Evolutionary conservation across 2,888 invertebrate genomes (phyloP).

Genomic region (Taphrorychus bicolor): DNA sequence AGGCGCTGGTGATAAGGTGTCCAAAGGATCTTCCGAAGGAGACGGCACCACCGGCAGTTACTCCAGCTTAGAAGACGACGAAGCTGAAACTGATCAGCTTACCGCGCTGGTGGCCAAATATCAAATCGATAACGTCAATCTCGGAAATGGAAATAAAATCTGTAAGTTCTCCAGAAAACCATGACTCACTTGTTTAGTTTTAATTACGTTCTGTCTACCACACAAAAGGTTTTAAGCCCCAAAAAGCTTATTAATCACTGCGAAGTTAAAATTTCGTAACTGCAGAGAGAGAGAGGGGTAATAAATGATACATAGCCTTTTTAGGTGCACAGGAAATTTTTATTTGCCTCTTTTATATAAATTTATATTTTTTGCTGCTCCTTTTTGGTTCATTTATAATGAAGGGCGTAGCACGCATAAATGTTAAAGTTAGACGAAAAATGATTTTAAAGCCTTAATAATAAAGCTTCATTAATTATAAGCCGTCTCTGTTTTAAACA

Average conservation of each 20-base stretch:
- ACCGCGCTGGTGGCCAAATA: conserved; percentile 57
- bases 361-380: too few relatives aligned
- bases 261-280: not conserved
- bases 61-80: conserved; percentile 64
- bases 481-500: too few relatives aligned
- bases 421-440: too few relatives aligned
- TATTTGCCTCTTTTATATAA: too few relatives aligned
- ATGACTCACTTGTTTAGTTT: not conserved
- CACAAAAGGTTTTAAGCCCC: not conserved
- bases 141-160: conserved; percentile 60
- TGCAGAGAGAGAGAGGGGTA: too few relatives aligned
- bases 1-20: conserved; percentile 53
- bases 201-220: not conserved
- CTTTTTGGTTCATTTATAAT: too few relatives aligned
- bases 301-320: not conserved
- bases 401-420: too few relatives aligned
- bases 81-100: conserved; percentile 57
- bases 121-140: conserved; percentile 58
- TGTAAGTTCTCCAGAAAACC: conserved; percentile 52
- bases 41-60: conserved; percentile 64
- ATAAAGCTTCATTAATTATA: too few relatives aligned
- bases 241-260: not conserved
- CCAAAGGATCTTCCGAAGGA: conserved; percentile 60
- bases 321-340: too few relatives aligned
- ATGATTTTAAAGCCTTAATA: too few relatives aligned